Base-by-base conservation (phyloP, 2,888 invertebrate genomes). In the Lamproptera curius region DNA sequence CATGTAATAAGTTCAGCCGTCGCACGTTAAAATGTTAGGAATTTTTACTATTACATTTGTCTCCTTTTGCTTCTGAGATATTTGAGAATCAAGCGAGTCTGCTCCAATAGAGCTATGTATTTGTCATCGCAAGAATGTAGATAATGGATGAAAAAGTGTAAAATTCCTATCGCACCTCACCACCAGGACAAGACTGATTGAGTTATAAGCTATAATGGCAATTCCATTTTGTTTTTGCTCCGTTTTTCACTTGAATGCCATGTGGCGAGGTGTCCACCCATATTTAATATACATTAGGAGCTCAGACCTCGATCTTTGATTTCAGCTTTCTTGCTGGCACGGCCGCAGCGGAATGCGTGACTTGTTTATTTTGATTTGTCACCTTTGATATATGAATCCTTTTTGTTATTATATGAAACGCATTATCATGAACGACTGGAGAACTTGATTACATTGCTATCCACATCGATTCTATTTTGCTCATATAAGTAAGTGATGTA, bases 201-300 rank as follows among this genome's bases (percentile, higher is more conserved):
- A 85, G 85, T 86, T 85, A 86, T 86, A 83, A 84, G 77, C 78
- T 80, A 81, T 81, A 83, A 84, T 82, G 78, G 79, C 79, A 67
- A 76, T 73, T 76, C 75, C 76, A 78, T 76, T 75, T 71, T 67
- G 81, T 84, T 85, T 83, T 84, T 84, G 80, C 75, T 64, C 62
- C 67, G 78, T 84, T 84, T 81, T 81, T 83, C 80, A 77, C 76
- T 74, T 77, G 77, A 75, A 77, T 80, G 67, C 76, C 75, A 66
- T 66, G 62, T 65, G 60, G 62, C 50, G 61, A 60, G 57, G 62
- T 64, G 62, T 64, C 62, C 67, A 69, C 73, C 73, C 78, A 81
- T 81, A 82, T 81, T 80, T 80, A 78, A 82, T 80, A 79, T 79
- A 78, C 81, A 85, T 83, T 79, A 83, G 72, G 70, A 63, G 64